Conservation (phyloP, 1,140 invertebrate genomes). For the Drosophila gunungcola region DNA sequence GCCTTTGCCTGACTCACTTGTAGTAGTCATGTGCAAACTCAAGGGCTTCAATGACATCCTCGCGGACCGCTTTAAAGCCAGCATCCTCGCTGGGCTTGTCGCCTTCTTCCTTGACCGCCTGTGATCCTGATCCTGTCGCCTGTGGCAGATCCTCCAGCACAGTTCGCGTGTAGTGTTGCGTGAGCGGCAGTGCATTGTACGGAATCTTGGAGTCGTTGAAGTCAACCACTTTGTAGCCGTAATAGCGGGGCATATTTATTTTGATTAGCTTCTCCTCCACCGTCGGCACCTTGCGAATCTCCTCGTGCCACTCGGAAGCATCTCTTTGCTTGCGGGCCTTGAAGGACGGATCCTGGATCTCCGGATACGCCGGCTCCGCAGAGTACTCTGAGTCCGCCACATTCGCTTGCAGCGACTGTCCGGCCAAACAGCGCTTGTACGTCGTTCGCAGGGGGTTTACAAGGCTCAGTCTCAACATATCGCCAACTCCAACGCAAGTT, state of each 20-base stretch:
- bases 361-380: slow-evolving; percentile 87
- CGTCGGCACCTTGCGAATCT: slow-evolving; percentile 88
- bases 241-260: slow-evolving; percentile 92
- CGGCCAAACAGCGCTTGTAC: slow-evolving; percentile 20
- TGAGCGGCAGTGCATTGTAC: slow-evolving; percentile 89
- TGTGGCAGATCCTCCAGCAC: slow-evolving; percentile 86
- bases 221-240: slow-evolving; percentile 89
- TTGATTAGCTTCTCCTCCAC: slow-evolving; percentile 93
- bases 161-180: slow-evolving; percentile 91
- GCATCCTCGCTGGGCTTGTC: slow-evolving; percentile 69
- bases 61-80: slow-evolving; percentile 55
- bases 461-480: slow-evolving; percentile 19
- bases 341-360: slow-evolving; percentile 86
- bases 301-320: slow-evolving; percentile 85
- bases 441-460: slow-evolving; percentile 19
- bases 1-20: slow-evolving; percentile 34
- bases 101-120: slow-evolving; percentile 71
- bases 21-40: slow-evolving; percentile 67
- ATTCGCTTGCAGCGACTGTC: slow-evolving; percentile 23
- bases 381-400: neutral
- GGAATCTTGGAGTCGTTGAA: slow-evolving; percentile 87
- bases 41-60: slow-evolving; percentile 62
- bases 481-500: slow-evolving; percentile 4
- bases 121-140: slow-evolving; percentile 55
- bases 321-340: slow-evolving; percentile 83